phyloP scores from a whole-genome alignment of 2,113 vertebrate genomes.

The Channa maculata region DNA sequence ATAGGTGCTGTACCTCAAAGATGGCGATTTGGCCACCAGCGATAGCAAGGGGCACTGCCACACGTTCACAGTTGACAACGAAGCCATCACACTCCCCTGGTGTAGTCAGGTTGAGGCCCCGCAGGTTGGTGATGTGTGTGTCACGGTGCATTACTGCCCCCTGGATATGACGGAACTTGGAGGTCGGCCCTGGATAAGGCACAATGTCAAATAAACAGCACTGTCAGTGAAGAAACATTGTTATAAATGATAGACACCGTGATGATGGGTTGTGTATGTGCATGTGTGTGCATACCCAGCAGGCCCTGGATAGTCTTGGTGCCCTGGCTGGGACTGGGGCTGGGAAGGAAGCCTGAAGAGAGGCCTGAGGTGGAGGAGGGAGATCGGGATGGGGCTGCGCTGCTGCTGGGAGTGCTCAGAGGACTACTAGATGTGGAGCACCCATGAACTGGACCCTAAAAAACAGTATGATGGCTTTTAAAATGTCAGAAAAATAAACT shows the following conservation, averaged over 20 bases:
- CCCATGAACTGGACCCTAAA: constrained; percentile 78
- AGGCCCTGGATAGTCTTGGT: constrained; percentile 88
- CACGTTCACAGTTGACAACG: constrained; percentile 85
- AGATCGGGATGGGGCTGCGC: constrained; percentile 83
- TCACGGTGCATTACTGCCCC: constrained; percentile 89
- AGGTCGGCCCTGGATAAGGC: constrained; percentile 75
- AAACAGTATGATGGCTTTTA: neutral
- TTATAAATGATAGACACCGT: neutral
- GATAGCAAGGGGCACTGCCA: constrained; percentile 90
- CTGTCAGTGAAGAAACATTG: neutral
- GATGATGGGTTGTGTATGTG: neutral
- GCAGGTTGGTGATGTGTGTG: constrained; percentile 94
- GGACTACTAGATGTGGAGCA: constrained; percentile 88
- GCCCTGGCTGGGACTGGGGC: constrained; percentile 91
- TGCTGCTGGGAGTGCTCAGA: constrained; percentile 86
- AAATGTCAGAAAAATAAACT: neutral
- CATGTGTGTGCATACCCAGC: constrained; percentile 83
- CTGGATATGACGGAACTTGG: constrained; percentile 92
- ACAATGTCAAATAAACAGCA: neutral
- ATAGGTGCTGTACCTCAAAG: constrained; percentile 85
- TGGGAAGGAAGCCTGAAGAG: constrained; percentile 88
- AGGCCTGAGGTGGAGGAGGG: constrained; percentile 89
- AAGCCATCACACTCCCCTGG: constrained; percentile 95
- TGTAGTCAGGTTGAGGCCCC: constrained; percentile 92
- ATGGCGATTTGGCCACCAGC: constrained; percentile 92